phyloP scores from a whole-genome alignment of 1,140 invertebrate species.

The Lutraria rhynchaena region DNA sequence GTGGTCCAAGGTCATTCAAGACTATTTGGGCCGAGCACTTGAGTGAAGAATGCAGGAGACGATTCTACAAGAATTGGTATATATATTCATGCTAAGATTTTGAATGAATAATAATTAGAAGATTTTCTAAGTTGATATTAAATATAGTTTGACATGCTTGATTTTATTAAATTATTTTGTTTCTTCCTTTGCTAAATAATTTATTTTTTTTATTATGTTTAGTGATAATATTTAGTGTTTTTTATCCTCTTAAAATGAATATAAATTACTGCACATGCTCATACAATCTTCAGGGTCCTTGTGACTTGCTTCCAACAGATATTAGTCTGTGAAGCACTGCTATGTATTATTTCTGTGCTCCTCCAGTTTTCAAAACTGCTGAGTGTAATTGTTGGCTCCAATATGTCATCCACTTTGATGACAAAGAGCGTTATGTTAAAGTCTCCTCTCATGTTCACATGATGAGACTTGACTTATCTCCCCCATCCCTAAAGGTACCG shows the following conservation, averaged over 20 bases:
- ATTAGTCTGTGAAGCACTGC: constrained; percentile 43
- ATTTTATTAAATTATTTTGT: too few species aligned
- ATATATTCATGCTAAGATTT: background rate
- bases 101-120: too few species aligned
- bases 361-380: constrained; percentile 41
- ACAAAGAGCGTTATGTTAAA: constrained; percentile 64
- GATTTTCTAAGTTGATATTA: too few species aligned
- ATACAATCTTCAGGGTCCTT: constrained; percentile 15
- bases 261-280: too few species aligned
- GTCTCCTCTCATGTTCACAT: constrained; percentile 74
- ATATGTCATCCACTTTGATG: constrained; percentile 25
- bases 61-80: constrained; percentile 99
- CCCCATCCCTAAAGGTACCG: constrained; percentile 91
- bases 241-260: too few species aligned
- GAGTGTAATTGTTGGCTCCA: constrained; percentile 55
- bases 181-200: too few species aligned
- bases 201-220: too few species aligned
- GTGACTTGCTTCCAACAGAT: constrained; percentile 27
- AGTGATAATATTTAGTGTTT: too few species aligned
- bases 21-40: constrained; percentile 99
- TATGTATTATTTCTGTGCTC: constrained; percentile 18
- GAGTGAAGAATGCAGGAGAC: constrained; percentile 97
- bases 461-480: constrained; percentile 70
- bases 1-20: constrained; percentile 95
- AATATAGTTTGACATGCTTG: too few species aligned